Conservation (phyloP, 2,113 vertebrate species). For the Bostrychus sinensis region DNA sequence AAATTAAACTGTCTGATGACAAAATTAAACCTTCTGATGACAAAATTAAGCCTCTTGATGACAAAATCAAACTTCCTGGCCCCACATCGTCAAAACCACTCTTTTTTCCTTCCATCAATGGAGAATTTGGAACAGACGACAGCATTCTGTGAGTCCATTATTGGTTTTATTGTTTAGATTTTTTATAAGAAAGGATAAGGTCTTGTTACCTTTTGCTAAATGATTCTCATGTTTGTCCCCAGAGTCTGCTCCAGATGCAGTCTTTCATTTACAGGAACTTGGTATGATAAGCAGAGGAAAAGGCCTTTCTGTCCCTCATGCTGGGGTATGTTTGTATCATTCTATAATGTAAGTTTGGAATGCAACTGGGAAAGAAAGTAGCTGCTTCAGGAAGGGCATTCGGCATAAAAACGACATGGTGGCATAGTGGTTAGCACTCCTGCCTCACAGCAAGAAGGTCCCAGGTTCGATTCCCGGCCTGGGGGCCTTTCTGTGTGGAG, state of each 20-base stretch:
- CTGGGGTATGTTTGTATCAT: slow-evolving; percentile 61
- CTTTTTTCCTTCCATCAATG: slow-evolving; percentile 59
- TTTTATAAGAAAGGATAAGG: not conserved
- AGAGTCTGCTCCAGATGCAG: slow-evolving; percentile 76
- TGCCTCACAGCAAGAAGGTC: too few relatives aligned
- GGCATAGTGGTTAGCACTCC: too few relatives aligned
- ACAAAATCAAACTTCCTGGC: slow-evolving; percentile 52
- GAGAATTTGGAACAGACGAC: slow-evolving; percentile 57
- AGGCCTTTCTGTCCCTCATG: slow-evolving; percentile 73
- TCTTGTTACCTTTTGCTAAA: not conserved
- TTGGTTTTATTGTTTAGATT: not conserved
- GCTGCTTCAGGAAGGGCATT: too few relatives aligned
- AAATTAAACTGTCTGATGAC: slow-evolving; percentile 52
- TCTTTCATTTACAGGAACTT: slow-evolving; percentile 64
- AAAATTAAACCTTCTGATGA: slow-evolving; percentile 54
- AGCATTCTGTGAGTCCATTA: slow-evolving; percentile 61
- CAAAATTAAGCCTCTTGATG: slow-evolving; percentile 7
- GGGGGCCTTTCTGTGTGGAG: too few relatives aligned
- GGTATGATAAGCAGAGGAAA: slow-evolving; percentile 70
- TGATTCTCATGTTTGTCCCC: slow-evolving; percentile 15
- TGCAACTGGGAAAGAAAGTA: too few relatives aligned
- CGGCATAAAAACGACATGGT: too few relatives aligned
- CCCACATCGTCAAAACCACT: slow-evolving; percentile 43
- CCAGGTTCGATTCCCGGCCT: too few relatives aligned
- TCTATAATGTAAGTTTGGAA: too few relatives aligned